Evolutionary conservation across 2,888 invertebrate species (phyloP).

Genomic region (Capitulum mitella): DNA sequence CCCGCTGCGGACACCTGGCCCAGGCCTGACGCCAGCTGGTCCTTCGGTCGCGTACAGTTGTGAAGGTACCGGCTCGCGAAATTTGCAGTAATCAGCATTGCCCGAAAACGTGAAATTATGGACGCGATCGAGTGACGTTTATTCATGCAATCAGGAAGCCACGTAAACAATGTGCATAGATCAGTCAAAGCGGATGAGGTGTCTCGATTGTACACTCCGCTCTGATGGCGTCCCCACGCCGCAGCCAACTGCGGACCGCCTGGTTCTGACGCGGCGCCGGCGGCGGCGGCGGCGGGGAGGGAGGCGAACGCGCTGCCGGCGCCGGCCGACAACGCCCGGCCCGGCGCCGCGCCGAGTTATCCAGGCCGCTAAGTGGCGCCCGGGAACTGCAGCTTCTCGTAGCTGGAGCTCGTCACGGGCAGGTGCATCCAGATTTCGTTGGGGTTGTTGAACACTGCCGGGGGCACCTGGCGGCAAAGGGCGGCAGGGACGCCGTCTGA

Average conservation of each 20-base stretch:
- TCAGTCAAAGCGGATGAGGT: background rate
- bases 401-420: background rate
- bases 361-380: background rate
- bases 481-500: no score
- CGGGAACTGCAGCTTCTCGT: background rate
- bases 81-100: no score
- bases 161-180: background rate
- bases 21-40: background rate
- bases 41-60: no score
- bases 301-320: background rate
- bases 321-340: no score
- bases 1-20: no score
- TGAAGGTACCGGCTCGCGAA: no score
- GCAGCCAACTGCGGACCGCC: no score
- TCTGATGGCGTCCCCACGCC: no score
- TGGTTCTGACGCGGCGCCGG: background rate
- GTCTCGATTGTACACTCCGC: no score
- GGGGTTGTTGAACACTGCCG: background rate
- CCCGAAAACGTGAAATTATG: background rate
- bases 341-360: no score
- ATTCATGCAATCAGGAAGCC: background rate
- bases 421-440: constrained; percentile 11
- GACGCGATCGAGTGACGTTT: background rate
- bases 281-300: background rate
- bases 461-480: background rate